Evolutionary conservation across 2,888 invertebrate species (phyloP), one percentile per base, ranked within the genome.

Genomic region (Cheilosia soror): DNA sequence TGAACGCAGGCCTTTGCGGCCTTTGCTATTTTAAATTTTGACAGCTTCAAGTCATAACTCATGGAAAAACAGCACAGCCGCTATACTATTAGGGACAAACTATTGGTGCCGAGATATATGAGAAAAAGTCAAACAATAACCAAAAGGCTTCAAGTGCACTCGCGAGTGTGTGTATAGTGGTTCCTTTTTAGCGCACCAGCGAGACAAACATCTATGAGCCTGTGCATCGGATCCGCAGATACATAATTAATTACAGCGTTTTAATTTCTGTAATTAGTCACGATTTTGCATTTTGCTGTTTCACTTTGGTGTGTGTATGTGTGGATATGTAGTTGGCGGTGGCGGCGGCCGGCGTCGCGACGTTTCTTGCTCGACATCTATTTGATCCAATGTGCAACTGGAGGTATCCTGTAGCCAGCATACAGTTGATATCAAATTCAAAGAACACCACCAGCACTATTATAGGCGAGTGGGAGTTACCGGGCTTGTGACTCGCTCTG

Each of bases 211-310:
- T 85, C 84, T 85, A 72, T 76, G 65, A 85, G 81, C 58, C 85
- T 85, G 81, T 81, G 85, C 81, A 76, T 81, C 60, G 85, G 85
- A 85, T 85, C 81, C 92, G 90, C 89, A 91, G 91, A 92, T 92
- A 92, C 92, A 92, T 92, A 92, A 92, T 92, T 92, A 92, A 92
- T 92, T 92, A 92, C 92, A 92, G 91, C 90, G 92, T 92, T 92
- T 92, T 92, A 92, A 92, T 92, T 92, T 92, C 91, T 91, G 91
- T 92, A 92, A 92, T 92, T 92, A 92, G 92, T 92, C 92, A 92
- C 92, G 92, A 92, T 90, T 92, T 91, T 89, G 85, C 85, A 85
- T 81, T 85, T 85, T 76, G 72, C 44, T 72, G 57, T 66, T 55
- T 79, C 80, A 66, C 71, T 62, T 71, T 44, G 80, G 71, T 84